phyloP scores from a whole-genome alignment of 2,113 vertebrate genomes.

The Pavo muticus region DNA sequence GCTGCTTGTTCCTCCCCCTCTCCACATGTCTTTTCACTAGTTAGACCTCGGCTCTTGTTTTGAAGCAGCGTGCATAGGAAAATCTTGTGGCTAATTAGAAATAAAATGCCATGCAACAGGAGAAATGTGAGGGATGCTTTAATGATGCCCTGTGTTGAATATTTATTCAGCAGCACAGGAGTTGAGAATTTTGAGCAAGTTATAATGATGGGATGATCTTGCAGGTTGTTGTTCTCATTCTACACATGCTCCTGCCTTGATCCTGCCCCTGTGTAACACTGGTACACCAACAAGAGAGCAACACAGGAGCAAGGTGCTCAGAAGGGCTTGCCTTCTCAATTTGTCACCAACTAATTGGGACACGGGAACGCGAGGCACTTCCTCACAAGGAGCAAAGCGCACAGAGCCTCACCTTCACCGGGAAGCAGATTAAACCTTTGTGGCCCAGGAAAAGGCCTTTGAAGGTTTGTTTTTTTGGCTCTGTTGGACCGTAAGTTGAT shows the following conservation, averaged over 20 bases:
- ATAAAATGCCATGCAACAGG: neutral
- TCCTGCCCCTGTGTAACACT: neutral
- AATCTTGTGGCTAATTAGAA: slow-evolving; percentile 9
- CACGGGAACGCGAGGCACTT: slow-evolving; percentile 32
- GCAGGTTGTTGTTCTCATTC: neutral
- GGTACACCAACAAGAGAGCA: neutral
- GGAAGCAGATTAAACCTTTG: slow-evolving; percentile 47
- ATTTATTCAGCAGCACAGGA: neutral
- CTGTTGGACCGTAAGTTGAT: neutral
- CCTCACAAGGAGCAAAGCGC: slow-evolving; percentile 35
- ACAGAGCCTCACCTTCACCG: neutral
- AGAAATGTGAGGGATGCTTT: neutral
- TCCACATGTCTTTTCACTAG: neutral
- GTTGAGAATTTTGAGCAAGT: neutral
- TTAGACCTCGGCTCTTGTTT: neutral
- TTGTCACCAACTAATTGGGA: slow-evolving; percentile 24
- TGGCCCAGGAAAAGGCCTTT: neutral
- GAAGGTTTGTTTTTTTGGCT: neutral
- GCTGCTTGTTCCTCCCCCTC: neutral
- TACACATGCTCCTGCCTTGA: neutral
- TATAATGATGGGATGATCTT: neutral
- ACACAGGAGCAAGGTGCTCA: neutral
- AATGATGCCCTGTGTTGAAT: neutral
- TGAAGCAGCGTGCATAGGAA: neutral
- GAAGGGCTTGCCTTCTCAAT: neutral